These are phyloP conservation scores for Shinisaurus crocodilurus DNA, from an alignment of 2,113 vertebrate genomes.

Conservation along the genomic window DNA sequence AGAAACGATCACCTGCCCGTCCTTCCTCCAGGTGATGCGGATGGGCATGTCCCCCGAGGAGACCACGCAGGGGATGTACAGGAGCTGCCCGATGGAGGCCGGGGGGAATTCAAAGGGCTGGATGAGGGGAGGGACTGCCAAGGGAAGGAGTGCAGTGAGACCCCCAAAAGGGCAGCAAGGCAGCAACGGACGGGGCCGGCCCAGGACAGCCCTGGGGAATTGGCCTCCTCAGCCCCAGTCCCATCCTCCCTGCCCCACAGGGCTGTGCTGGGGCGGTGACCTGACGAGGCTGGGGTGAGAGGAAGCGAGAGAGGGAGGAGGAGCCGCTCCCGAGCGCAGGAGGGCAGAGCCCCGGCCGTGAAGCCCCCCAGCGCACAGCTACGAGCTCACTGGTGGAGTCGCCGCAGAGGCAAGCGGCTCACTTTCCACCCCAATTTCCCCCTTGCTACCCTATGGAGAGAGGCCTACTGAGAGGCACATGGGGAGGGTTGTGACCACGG, in stretches of 20 bases:
- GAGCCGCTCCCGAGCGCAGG: too few species aligned
- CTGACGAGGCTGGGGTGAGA: too few species aligned
- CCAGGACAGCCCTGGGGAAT: too few species aligned
- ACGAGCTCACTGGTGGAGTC: too few species aligned
- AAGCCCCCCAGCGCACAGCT: too few species aligned
- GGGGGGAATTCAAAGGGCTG: conserved; percentile 98
- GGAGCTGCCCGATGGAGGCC: conserved; percentile 95
- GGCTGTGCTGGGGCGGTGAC: not conserved
- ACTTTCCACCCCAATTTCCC: too few species aligned
- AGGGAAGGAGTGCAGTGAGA: conserved; percentile 17
- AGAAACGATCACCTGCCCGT: conserved; percentile 94
- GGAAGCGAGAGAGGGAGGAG: too few species aligned
- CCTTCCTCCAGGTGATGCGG: conserved; percentile 98
- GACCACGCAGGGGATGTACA: conserved; percentile 99
- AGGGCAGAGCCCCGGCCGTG: too few species aligned
- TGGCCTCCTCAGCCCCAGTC: not conserved
- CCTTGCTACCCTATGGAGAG: too few species aligned
- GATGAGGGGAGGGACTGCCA: conserved; percentile 93
- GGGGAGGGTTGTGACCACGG: too few species aligned
- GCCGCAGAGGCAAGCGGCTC: too few species aligned
- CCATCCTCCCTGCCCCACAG: not conserved
- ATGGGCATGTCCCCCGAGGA: conserved; percentile 99
- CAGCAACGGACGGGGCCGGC: not conserved
- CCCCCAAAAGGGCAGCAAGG: not conserved
- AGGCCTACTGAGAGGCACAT: too few species aligned